Percentiles rank a stretch among this genome's conserved stretches.
Evolutionary conservation across 2,797 vertebrate species (phyloP).

Genomic region (Echeneis naucrates): DNA sequence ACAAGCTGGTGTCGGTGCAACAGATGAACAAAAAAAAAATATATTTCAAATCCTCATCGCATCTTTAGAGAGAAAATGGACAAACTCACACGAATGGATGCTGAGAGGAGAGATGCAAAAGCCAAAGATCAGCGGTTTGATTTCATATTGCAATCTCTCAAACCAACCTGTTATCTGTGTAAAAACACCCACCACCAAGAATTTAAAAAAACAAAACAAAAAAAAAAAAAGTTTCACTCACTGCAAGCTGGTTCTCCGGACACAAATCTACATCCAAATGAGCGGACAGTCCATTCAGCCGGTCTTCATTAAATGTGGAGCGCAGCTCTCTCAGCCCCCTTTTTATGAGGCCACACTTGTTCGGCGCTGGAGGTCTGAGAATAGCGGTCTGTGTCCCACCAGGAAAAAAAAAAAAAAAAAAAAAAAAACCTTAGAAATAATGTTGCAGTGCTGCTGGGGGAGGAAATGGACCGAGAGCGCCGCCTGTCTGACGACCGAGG

Average conservation of each 20-base stretch:
- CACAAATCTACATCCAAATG: constrained; percentile 39
- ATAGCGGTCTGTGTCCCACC: constrained; percentile 70
- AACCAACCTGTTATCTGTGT: constrained; percentile 23
- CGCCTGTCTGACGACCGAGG: constrained; percentile 63
- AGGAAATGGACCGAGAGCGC: constrained; percentile 66
- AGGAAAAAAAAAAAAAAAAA: constrained; percentile 11
- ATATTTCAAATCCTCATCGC: background rate
- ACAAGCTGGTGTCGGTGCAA: constrained; percentile 23
- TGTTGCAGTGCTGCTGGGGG: constrained; percentile 28
- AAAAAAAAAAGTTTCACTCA: constrained; percentile 62
- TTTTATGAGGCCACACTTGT: constrained; percentile 63
- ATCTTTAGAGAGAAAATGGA: background rate
- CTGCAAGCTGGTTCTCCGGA: constrained; percentile 25
- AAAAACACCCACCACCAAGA: background rate
- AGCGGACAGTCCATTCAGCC: constrained; percentile 12
- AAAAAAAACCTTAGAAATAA: constrained; percentile 46
- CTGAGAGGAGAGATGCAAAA: constrained; percentile 6
- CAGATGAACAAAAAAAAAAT: constrained; percentile 25
- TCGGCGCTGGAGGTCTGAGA: constrained; percentile 48
- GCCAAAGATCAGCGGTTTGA: too few relatives aligned
- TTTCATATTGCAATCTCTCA: too few relatives aligned
- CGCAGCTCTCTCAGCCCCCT: constrained; percentile 20
- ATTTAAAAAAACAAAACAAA: background rate
- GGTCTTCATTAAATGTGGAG: background rate
- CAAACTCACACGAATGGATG: background rate